Evolutionary conservation across 2,888 invertebrate species (phyloP).

Genomic region (Watsonalla binaria): DNA sequence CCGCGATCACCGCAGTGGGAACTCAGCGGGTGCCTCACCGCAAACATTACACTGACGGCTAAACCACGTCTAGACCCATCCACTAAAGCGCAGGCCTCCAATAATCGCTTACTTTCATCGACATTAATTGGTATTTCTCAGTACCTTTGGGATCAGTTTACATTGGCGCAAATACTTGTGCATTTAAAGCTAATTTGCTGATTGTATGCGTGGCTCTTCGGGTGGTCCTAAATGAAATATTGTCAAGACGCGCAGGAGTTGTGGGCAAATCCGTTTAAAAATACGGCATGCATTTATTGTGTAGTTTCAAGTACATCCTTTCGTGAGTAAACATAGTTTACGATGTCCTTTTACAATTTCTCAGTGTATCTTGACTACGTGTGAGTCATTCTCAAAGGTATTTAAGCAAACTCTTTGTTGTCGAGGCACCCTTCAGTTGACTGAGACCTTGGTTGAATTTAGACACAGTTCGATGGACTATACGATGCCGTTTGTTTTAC

Average conservation of each 20-base stretch:
- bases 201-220: slow-evolving; percentile 36
- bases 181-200: slow-evolving; percentile 33
- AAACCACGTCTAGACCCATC: slow-evolving; percentile 70
- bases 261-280: slow-evolving; percentile 11
- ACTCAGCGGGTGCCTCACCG: slow-evolving; percentile 64
- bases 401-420: slow-evolving; percentile 68
- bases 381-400: slow-evolving; percentile 59
- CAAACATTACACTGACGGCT: slow-evolving; percentile 44
- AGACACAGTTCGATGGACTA: slow-evolving; percentile 73
- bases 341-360: slow-evolving; percentile 27
- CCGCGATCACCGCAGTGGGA: slow-evolving; percentile 57
- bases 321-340: slow-evolving; percentile 14
- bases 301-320: slow-evolving; percentile 13
- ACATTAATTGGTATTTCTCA: slow-evolving; percentile 14
- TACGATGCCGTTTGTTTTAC: slow-evolving; percentile 59
- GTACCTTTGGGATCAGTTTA: slow-evolving; percentile 28
- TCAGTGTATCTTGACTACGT: slow-evolving; percentile 32
- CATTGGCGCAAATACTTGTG: slow-evolving; percentile 27
- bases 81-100: slow-evolving; percentile 29
- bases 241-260: slow-evolving; percentile 11
- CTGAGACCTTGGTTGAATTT: slow-evolving; percentile 75
- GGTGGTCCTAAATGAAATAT: slow-evolving; percentile 50
- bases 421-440: slow-evolving; percentile 72
- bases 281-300: not conserved
- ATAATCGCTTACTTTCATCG: slow-evolving; percentile 45